A percentile compares a stretch with the other conserved stretches of the same genome.
These are phyloP conservation scores for Passer domesticus DNA, from an alignment of 2,113 vertebrate genomes.

Conservation along the genomic window DNA sequence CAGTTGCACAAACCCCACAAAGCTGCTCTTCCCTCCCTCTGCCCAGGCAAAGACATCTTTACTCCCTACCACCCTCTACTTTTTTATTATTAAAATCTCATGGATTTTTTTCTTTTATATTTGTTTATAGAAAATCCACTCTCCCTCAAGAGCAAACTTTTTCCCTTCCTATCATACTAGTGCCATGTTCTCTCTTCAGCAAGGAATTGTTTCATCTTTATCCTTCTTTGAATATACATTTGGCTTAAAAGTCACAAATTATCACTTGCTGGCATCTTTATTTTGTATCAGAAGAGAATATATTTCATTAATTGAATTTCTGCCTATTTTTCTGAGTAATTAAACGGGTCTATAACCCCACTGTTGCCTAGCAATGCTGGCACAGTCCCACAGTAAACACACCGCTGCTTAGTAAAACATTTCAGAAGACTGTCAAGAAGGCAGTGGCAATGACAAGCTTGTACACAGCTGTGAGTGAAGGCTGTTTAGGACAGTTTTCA, in stretches of 20 bases:
- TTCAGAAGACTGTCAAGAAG: background rate
- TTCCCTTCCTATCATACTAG: background rate
- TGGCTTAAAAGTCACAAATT: background rate
- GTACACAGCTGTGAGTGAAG: background rate
- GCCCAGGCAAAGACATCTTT: background rate
- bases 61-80: background rate
- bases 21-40: background rate
- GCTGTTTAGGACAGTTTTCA: background rate
- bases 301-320: background rate
- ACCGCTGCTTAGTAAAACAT: background rate
- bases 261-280: background rate
- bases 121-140: background rate
- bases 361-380: constrained; percentile 36
- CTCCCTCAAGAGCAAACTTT: background rate
- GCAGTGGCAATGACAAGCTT: background rate
- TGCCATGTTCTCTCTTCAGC: background rate
- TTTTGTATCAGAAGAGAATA: background rate
- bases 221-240: background rate
- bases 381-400: background rate
- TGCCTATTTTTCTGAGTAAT: background rate
- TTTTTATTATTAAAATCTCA: background rate
- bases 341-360: background rate
- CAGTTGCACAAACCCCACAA: background rate
- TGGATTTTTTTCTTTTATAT: background rate
- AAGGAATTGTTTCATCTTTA: background rate